A percentile compares a stretch with the other conserved stretches of the same genome.
Conservation (phyloP, 2,888 invertebrate species). For the Philhelius pedissequus region DNA sequence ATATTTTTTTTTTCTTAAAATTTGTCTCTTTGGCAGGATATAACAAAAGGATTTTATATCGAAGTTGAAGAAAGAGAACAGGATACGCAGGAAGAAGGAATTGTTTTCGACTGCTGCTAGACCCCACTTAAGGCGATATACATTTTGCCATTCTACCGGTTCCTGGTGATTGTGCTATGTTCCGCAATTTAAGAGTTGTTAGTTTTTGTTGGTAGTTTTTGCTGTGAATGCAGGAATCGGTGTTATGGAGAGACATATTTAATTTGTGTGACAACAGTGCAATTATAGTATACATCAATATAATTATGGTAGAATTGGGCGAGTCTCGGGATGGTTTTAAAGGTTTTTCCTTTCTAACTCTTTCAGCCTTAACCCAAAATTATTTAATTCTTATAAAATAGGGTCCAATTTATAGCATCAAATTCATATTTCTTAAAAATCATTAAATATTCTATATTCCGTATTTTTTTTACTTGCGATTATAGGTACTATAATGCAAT, state of each 20-base stretch:
- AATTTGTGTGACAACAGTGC: background rate
- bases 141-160: slow-evolving; percentile 22
- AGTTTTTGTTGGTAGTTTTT: background rate
- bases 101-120: slow-evolving; percentile 5
- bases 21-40: background rate
- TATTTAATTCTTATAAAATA: no score
- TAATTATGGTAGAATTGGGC: no score
- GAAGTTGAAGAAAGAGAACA: slow-evolving; percentile 29
- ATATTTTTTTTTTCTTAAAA: background rate
- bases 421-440: no score
- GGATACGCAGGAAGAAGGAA: slow-evolving; percentile 37
- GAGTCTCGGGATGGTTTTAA: no score
- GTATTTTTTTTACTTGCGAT: no score
- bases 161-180: slow-evolving; percentile 39
- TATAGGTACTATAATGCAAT: no score
- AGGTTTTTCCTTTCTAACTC: no score
- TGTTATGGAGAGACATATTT: background rate
- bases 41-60: slow-evolving; percentile 45
- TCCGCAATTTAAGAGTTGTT: slow-evolving; percentile 3
- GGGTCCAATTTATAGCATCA: no score
- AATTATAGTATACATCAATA: no score
- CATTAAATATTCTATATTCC: no score
- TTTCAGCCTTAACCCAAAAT: no score
- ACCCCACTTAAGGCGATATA: slow-evolving; percentile 10
- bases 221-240: background rate